These are phyloP conservation scores for Ictalurus punctatus DNA, from an alignment of 2,113 vertebrate genomes.

Conservation along the genomic window DNA sequence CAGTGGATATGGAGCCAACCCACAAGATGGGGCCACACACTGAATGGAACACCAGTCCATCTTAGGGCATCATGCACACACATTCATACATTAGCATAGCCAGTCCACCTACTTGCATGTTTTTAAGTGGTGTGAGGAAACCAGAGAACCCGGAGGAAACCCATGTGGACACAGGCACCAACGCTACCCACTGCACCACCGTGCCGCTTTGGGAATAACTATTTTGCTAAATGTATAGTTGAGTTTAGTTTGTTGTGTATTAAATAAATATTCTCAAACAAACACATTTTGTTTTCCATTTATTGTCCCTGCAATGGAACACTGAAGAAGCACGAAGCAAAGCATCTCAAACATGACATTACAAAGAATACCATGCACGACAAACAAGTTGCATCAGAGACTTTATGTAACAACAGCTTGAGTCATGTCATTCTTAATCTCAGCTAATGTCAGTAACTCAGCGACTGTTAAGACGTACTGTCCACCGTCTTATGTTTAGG, in stretches of 20 bases:
- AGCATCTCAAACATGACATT: slow-evolving; percentile 48
- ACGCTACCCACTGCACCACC: not conserved
- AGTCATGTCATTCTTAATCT: slow-evolving; percentile 19
- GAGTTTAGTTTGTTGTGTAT: not conserved
- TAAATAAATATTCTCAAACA: not conserved
- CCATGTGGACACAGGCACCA: not conserved
- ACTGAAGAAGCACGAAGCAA: slow-evolving; percentile 40
- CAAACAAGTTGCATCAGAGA: slow-evolving; percentile 37
- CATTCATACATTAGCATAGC: not conserved
- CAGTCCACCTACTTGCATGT: not conserved
- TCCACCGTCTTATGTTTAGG: slow-evolving; percentile 5
- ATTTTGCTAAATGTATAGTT: not conserved
- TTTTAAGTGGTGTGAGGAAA: not conserved
- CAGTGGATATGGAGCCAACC: not conserved
- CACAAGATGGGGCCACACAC: not conserved
- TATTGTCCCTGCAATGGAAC: slow-evolving; percentile 15
- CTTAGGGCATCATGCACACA: not conserved
- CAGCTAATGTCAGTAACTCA: not conserved
- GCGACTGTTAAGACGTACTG: slow-evolving; percentile 17
- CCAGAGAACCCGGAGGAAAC: not conserved
- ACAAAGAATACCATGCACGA: slow-evolving; percentile 49
- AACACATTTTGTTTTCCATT: not conserved
- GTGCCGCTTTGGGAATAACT: not conserved
- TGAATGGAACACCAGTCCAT: not conserved
- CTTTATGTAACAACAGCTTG: not conserved